Evolutionary conservation across 2,113 vertebrate species (phyloP).

Genomic region (Apodemus speciosus): DNA sequence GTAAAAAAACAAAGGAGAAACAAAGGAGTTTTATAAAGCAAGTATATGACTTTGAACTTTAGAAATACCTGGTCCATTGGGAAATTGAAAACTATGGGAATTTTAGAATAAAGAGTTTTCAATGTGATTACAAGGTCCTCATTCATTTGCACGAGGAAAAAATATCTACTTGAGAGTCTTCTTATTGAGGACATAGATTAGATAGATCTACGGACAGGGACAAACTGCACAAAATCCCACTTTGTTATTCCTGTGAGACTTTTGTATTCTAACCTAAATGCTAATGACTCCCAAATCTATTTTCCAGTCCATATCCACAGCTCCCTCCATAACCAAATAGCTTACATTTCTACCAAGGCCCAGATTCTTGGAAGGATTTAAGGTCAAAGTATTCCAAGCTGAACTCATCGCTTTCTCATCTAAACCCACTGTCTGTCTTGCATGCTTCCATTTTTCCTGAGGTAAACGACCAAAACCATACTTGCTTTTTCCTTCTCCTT

Average conservation of each 20-base stretch:
- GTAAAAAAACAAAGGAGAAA: constrained; percentile 36
- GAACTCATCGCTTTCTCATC: background rate
- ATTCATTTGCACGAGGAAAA: background rate
- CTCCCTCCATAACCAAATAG: background rate
- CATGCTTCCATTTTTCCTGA: background rate
- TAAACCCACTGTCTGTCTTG: background rate
- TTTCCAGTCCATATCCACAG: background rate
- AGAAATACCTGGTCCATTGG: background rate
- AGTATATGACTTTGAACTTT: background rate
- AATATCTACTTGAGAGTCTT: background rate
- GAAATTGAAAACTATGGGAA: constrained; percentile 9
- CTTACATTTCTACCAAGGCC: background rate
- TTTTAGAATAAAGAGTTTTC: background rate
- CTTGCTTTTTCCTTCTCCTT: background rate
- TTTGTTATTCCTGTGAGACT: background rate
- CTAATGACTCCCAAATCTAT: background rate
- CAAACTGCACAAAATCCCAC: background rate
- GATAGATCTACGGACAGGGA: background rate
- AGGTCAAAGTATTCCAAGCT: background rate
- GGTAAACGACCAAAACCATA: background rate
- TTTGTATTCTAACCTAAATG: background rate
- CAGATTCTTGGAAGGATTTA: background rate
- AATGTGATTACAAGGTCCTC: background rate
- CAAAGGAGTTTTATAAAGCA: background rate
- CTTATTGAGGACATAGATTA: background rate